Percentiles rank a stretch among this genome's conserved stretches.
These are phyloP conservation scores for Styela clava DNA, from an alignment of 23 tunicate genomes.

Conservation along the genomic window DNA sequence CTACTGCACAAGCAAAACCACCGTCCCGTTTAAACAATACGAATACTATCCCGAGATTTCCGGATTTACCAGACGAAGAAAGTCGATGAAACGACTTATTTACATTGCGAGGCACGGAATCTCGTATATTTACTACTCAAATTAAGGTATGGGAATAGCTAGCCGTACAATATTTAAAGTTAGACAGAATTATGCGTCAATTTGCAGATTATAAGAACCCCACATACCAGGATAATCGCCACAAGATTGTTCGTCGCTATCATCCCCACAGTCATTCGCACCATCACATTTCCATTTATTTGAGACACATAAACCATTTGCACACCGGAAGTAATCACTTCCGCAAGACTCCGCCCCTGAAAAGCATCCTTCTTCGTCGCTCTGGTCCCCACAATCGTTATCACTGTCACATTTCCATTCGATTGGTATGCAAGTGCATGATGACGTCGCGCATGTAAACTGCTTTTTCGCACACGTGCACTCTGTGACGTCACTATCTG, in stretches of 20 bases:
- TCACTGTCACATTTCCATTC: slow-evolving; percentile 18
- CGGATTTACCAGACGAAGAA: too few species aligned
- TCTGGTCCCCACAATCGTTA: slow-evolving; percentile 14
- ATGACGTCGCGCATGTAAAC: neutral
- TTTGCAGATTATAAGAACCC: too few species aligned
- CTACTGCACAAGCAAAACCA: too few species aligned
- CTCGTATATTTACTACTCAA: too few species aligned
- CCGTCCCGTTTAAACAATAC: too few species aligned
- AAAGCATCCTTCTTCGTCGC: slow-evolving; percentile 2
- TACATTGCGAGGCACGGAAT: too few species aligned
- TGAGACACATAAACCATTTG: slow-evolving; percentile 54
- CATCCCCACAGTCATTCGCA: neutral
- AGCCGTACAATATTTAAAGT: too few species aligned
- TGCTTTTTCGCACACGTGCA: neutral
- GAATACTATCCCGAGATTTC: too few species aligned
- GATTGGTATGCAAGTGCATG: slow-evolving; percentile 7
- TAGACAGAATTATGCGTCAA: too few species aligned
- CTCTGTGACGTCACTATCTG: neutral
- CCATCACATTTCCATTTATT: slow-evolving; percentile 7
- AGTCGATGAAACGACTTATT: too few species aligned
- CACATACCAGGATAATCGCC: neutral
- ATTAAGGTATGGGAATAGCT: too few species aligned
- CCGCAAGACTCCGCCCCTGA: slow-evolving; percentile 15
- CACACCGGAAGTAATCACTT: slow-evolving; percentile 52
- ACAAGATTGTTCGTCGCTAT: slow-evolving; percentile 2